A percentile compares a stretch with the other conserved stretches of the same genome.
Evolutionary conservation across 2,113 vertebrate species (phyloP).

Genomic region (Gymnarchus niloticus): DNA sequence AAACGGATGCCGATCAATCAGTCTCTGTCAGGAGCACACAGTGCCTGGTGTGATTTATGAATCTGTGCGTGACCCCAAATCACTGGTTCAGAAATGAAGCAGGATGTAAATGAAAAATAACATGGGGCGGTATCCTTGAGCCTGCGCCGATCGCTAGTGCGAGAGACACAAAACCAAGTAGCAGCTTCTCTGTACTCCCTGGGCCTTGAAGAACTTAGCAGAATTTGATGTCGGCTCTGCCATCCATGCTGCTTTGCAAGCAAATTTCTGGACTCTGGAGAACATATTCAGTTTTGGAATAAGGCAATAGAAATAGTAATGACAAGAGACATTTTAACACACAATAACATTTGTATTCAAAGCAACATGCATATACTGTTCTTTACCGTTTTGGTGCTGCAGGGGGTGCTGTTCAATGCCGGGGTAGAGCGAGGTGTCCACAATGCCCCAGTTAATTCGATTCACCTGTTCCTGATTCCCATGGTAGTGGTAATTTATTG

Average conservation of each 20-base stretch:
- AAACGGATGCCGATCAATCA: constrained; percentile 12
- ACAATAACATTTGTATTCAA: background rate
- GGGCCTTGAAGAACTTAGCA: background rate
- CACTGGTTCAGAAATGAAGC: background rate
- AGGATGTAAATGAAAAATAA: background rate
- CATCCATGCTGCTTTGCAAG: background rate
- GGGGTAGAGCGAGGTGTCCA: background rate
- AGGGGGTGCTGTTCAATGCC: background rate
- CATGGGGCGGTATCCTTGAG: background rate
- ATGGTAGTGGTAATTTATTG: background rate
- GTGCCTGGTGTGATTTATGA: background rate
- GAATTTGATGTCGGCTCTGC: background rate
- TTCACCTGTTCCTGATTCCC: background rate
- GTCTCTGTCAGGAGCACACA: background rate
- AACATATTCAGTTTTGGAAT: background rate
- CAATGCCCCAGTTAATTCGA: background rate
- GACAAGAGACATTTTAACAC: background rate
- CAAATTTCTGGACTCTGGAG: background rate
- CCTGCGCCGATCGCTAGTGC: background rate
- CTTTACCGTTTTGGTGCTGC: background rate
- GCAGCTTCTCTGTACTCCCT: background rate
- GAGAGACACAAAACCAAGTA: background rate
- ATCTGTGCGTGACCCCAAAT: background rate
- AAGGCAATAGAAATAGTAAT: background rate
- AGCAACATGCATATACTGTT: background rate